Conservation (phyloP, 2,797 vertebrate genomes). For the Margarornis squamiger region DNA sequence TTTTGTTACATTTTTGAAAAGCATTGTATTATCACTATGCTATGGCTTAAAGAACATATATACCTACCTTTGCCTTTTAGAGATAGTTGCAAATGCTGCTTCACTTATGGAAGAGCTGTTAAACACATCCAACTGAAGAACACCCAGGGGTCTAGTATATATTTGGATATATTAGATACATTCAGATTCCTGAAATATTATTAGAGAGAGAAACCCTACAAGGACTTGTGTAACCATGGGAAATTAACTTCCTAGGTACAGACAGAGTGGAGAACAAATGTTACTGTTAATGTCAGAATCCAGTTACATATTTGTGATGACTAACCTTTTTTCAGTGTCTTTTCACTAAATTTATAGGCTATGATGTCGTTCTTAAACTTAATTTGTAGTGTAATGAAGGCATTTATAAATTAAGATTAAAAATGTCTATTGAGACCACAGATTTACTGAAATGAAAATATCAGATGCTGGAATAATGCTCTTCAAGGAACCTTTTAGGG, state of each 20-base stretch:
- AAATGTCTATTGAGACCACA: not conserved
- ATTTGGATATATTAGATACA: constrained; percentile 31
- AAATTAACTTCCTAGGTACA: not conserved
- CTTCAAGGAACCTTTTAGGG: not conserved
- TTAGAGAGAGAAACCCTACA: not conserved
- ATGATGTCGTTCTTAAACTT: not conserved
- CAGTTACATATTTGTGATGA: not conserved
- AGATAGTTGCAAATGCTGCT: not conserved
- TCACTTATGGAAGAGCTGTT: constrained; percentile 3
- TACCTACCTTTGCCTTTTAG: not conserved
- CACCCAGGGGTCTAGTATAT: not conserved
- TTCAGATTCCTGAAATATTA: constrained; percentile 29
- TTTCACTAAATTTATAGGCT: not conserved
- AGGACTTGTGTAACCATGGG: not conserved
- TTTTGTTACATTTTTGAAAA: not conserved
- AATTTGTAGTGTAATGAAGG: not conserved
- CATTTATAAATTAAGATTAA: not conserved
- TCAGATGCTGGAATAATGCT: not conserved
- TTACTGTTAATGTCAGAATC: not conserved
- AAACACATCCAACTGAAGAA: not conserved
- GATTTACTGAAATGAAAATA: not conserved
- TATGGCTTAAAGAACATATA: not conserved
- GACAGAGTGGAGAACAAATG: not conserved
- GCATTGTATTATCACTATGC: not conserved
- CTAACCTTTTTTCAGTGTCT: not conserved